phyloP scores from a whole-genome alignment of 1,140 invertebrate genomes.

The Olivierus martensii region DNA sequence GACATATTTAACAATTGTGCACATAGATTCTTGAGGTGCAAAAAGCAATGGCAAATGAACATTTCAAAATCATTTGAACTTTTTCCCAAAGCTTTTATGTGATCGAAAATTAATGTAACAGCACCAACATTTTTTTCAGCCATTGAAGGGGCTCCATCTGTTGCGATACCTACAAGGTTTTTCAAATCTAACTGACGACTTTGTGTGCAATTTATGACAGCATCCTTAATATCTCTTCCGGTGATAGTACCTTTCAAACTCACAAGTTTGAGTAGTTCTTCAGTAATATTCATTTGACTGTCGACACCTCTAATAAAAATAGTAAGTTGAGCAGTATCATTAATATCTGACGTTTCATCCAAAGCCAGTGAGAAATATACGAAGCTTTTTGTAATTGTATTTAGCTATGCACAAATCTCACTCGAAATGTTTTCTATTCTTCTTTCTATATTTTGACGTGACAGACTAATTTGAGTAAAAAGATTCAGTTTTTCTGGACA shows the following conservation, averaged over 20 bases:
- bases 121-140: constrained; percentile 21
- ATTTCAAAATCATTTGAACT: constrained; percentile 2
- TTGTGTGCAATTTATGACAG: no score
- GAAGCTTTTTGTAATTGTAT: background rate
- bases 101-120: constrained; percentile 21
- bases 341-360: background rate
- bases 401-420: background rate
- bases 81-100: constrained; percentile 13
- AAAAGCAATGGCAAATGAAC: constrained; percentile 25
- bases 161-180: no score
- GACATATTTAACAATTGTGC: constrained; percentile 18
- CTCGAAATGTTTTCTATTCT: background rate
- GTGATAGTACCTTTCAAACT: background rate
- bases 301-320: background rate
- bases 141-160: constrained; percentile 17
- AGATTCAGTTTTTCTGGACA: background rate
- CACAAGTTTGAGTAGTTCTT: background rate
- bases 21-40: constrained; percentile 25
- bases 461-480: background rate
- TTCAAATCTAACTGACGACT: no score
- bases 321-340: background rate
- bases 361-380: background rate
- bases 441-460: background rate
- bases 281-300: background rate
- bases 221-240: constrained; percentile 26